Evolutionary conservation across 30 jellyfish, hydroid and myxozoan genomes (phyloP).

Genomic region (Cassiopea xamachana): DNA sequence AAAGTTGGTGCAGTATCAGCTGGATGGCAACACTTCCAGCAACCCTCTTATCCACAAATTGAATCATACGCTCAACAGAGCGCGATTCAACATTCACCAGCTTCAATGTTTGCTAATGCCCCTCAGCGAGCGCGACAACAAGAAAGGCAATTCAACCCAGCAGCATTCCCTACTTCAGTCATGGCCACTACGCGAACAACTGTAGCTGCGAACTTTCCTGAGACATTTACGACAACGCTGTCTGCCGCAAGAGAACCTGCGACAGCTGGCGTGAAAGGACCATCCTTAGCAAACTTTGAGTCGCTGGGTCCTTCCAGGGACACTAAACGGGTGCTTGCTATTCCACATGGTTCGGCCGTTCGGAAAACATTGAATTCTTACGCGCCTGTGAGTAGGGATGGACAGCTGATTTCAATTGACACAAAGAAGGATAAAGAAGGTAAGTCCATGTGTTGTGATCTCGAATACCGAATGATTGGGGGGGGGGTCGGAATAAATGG

Average conservation of each 20-base stretch:
- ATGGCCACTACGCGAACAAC: conserved; percentile 8
- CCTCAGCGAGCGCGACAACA: neutral
- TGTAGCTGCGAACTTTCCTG: conserved; percentile 9
- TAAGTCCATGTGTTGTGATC: neutral
- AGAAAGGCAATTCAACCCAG: neutral
- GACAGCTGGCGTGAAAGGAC: conserved; percentile 16
- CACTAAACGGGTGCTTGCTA: conserved; percentile 9
- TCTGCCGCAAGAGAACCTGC: neutral
- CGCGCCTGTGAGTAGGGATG: neutral
- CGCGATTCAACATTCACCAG: neutral
- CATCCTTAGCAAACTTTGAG: conserved; percentile 20
- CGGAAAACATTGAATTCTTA: conserved; percentile 33
- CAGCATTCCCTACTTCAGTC: neutral
- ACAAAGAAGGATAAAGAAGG: conserved; percentile 57
- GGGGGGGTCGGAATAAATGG: no score
- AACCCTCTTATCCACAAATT: neutral
- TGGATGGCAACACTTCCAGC: neutral
- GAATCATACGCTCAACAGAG: neutral
- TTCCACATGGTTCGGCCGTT: conserved; percentile 34
- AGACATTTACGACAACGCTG: neutral
- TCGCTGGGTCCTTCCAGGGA: neutral
- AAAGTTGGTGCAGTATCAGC: neutral
- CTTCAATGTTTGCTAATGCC: neutral
- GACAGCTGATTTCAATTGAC: conserved; percentile 16
- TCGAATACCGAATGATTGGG: neutral